Base-by-base conservation (phyloP, 2,888 invertebrate genomes). In the Apodemia hepburni region DNA sequence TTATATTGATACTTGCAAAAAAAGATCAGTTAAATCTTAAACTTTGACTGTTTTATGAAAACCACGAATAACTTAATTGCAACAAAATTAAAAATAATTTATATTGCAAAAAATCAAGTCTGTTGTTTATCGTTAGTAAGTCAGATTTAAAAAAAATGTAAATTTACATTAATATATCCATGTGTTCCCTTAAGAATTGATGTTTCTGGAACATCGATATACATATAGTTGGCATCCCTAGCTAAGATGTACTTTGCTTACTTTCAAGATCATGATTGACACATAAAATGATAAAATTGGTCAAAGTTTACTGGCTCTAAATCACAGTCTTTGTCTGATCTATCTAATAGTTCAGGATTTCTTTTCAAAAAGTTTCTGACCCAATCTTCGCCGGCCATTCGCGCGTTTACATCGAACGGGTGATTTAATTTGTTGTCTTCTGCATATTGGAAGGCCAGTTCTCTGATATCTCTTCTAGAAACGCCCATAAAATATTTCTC, bases 331-430 rank as follows among this genome's bases (percentile, higher is more conserved):
- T 78, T 81, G 47, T 85, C 85, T 7, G 88, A 76, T 69, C 77
- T 85, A 62, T 88, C 82, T 42, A 86, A 73, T 38, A 91, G 75
- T 68, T 91, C 91, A 0, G 91, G 88, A 67, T 92, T 88, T 64
- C 92, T 75, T 65, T 91, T 92, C 27, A 92, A 74, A 74, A 92
- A 92, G 68, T 91, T 91, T 69, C 87, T 81, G 18, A 92, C 87
- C 92, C 92, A 92, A 69, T 92, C 91, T 69, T 88, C 86, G 29
- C 92, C 92, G 0, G 92, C 92, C 88, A 92, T 92, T 61, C 88
- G 77, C 51, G 84, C 81, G 77, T 91, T 89, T 2, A 84, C 82
- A 62, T 91, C 91, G 68, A 91, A 92, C 7, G 88, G 89, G 69
- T 92, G 88, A 70, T 87, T 86, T 18, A 90, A 71, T 33, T 82